Conservation (phyloP, 2,113 vertebrate genomes). For the Chroicocephalus ridibundus region DNA sequence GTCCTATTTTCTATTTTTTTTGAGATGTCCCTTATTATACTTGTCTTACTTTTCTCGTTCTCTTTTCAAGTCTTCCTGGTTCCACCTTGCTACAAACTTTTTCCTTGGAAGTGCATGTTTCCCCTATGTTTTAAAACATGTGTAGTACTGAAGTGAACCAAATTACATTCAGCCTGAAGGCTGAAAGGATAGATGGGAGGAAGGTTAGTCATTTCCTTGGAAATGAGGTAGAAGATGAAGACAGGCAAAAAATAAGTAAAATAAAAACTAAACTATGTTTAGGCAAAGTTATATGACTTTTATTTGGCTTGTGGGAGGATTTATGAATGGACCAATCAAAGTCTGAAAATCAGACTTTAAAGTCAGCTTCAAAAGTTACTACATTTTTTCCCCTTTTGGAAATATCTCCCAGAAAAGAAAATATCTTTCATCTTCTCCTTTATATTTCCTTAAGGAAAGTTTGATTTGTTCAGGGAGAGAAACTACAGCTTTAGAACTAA, state of each 20-base stretch:
- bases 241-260: background rate
- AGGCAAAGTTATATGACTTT: background rate
- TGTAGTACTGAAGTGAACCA: background rate
- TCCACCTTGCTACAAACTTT: background rate
- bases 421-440: conserved; percentile 22
- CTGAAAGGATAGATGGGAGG: background rate
- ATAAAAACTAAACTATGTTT: conserved; percentile 11
- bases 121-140: background rate
- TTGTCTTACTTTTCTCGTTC: background rate
- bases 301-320: background rate
- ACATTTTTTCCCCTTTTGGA: background rate
- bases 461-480: conserved; percentile 11
- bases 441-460: conserved; percentile 24
- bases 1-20: background rate
- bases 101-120: background rate
- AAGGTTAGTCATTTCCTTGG: conserved; percentile 29
- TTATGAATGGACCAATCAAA: conserved; percentile 13
- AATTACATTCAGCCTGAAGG: background rate
- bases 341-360: conserved; percentile 9
- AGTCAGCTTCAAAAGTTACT: background rate
- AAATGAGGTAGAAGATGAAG: conserved; percentile 11
- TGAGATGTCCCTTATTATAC: background rate
- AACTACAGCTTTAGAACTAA: background rate
- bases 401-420: conserved; percentile 19
- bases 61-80: background rate